Evolutionary conservation across 1,140 invertebrate species (phyloP), one percentile per base, ranked within the genome.

Genomic region (Drosophila sechellia): DNA sequence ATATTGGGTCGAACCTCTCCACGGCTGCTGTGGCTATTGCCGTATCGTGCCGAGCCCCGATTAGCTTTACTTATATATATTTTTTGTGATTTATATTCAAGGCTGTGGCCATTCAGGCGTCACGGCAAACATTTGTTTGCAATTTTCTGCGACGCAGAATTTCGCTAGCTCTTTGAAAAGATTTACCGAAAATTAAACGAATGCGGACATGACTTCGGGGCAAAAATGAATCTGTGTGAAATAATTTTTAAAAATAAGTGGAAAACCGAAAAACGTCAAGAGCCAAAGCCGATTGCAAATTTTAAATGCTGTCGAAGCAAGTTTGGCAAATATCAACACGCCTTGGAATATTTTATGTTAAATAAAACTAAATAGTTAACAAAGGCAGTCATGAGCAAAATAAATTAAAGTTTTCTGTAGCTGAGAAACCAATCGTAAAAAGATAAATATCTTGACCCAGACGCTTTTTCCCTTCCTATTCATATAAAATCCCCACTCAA

Each of bases 91-190:
- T 74, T 54, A 71, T 58, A 49, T 50, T 74, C 71, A 89, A 87
- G 80, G 77, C 68, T 73, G 66, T 66, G 64, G 48, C 60, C 61
- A 73, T 79, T 87, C 55, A 79, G 66, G 71, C 71, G 70, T 58
- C 66, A 79, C 68, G 70, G 65, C 70, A 63, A 86, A 81, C 50
- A 58, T 81, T 72, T 75, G 83, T 71, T 79, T 71, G 77, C 59
- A 65, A 66, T 72, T 79, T 58, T 57, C 69, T 59, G 52, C 54
- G 52, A 15, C 40, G 50, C 58, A 53, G 25, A 17, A 43, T 73
- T 63, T 54, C 58, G 57, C 55, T 64, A 54, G 56, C 12, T 17
- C 49, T 54, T 37, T 45, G 22, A 53, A 65, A 27, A 69, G 15
- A 70, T 70, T 25, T 37, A 34, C 42, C 49, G 20, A 69, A 34